A percentile compares a stretch with the other conserved stretches of the same genome.
These are phyloP conservation scores for Melipona bicolor DNA, from an alignment of 2,888 invertebrate genomes.

Conservation along the genomic window DNA sequence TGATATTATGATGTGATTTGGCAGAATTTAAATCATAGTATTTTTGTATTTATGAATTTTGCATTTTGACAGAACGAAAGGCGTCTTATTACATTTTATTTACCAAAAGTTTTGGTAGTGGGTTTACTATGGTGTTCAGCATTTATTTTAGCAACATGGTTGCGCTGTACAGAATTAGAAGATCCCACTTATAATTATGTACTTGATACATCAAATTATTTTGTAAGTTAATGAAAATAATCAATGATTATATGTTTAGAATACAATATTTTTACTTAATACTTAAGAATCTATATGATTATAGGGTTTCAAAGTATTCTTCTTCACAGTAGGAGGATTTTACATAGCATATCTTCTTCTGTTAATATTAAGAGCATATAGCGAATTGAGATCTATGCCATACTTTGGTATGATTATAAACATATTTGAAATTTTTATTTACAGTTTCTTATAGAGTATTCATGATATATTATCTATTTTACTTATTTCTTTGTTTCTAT, in stretches of 20 bases:
- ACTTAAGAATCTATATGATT: slow-evolving; percentile 66
- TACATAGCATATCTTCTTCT: slow-evolving; percentile 94
- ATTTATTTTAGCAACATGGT: slow-evolving; percentile 94
- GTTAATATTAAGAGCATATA: slow-evolving; percentile 95
- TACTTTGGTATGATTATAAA: slow-evolving; percentile 93
- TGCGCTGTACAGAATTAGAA: slow-evolving; percentile 93
- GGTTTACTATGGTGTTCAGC: slow-evolving; percentile 94
- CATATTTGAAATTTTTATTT: not conserved
- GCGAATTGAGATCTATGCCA: slow-evolving; percentile 97
- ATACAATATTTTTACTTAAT: not conserved
- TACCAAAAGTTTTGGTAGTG: slow-evolving; percentile 95
- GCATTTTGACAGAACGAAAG: slow-evolving; percentile 91
- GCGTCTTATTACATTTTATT: slow-evolving; percentile 93
- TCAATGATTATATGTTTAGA: not conserved
- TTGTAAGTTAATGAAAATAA: slow-evolving; percentile 86
- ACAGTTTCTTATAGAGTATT: not conserved
- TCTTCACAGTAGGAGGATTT: slow-evolving; percentile 93
- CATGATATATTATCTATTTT: not conserved
- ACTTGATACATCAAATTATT: slow-evolving; percentile 92
- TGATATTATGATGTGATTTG: not conserved
- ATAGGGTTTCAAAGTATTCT: slow-evolving; percentile 95
- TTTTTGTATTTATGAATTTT: not conserved
- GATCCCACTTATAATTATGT: slow-evolving; percentile 97
- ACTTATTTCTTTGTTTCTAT: not conserved
- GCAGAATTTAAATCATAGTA: not conserved